Evolutionary conservation across 2,888 invertebrate species (phyloP), one percentile per base, ranked within the genome.

Genomic region (Oligia latruncula): DNA sequence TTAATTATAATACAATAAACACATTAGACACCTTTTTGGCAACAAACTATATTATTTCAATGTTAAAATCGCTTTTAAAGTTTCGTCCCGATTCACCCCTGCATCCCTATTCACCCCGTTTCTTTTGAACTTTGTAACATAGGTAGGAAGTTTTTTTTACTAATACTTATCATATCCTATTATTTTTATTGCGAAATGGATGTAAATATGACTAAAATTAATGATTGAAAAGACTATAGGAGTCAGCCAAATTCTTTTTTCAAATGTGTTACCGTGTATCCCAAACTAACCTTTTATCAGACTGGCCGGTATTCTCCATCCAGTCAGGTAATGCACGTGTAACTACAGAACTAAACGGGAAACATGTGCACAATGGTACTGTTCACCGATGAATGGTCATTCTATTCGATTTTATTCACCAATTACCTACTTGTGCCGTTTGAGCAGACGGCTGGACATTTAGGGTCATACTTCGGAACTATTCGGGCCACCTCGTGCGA

Each of bases 351-450:
- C 82, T 70, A 70, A 77, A 80, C 83, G 72, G 62, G 62, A 52
- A 77, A 71, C 83, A 72, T 77, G 80, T 74, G 20, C 76, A 74
- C 85, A 80, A 72, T 75, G 66, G 68, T 75, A 83, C 82, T 23
- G 76, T 79, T 74, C 66, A 13, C 35, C 75, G 62, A 60, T 85
- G 87, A 87, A 87, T 85, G 87, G 73, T 23, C 80, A 87, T 87
- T 86, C 76, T 72, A 67, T 81, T 75, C 79, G 67, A 66, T 83
- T 68, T 85, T 87, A 76, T 84, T 49, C 66, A 79, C 89, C 93
- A 91, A 93, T 93, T 93, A 93, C 86, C 92, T 92, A 93, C 90
- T 93, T 93, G 90, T 91, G 85, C 87, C 90, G 89, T 83, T 85
- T 77, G 85, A 78, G 73, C n/a, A 77, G 73, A 66, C 70, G 68